Percentiles rank a stretch among this genome's conserved stretches.
Conservation (phyloP, 1,140 invertebrate species). For the Papilio machaon region DNA sequence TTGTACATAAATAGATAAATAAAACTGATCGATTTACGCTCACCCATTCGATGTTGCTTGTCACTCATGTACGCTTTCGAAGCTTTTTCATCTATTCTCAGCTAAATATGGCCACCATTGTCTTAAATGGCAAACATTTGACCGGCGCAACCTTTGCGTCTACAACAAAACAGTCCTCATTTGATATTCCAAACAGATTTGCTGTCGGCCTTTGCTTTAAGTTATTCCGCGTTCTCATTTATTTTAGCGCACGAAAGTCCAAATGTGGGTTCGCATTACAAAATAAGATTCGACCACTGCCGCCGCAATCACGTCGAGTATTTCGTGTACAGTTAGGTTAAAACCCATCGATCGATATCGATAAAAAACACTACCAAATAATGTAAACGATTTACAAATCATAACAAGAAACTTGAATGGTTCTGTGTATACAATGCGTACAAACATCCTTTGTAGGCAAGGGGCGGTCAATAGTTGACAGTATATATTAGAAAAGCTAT, state of each 20-base stretch:
- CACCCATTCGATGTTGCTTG: neutral
- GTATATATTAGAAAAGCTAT: constrained; percentile 6
- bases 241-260: constrained; percentile 40
- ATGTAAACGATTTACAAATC: neutral
- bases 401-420: constrained; percentile 3
- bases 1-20: too few species aligned
- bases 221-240: constrained; percentile 35
- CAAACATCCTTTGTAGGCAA: constrained; percentile 13
- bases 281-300: constrained; percentile 48
- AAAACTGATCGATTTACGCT: neutral
- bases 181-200: constrained; percentile 38
- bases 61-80: neutral
- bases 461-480: constrained; percentile 1
- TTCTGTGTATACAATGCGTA: neutral
- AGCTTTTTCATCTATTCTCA: constrained; percentile 8
- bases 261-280: constrained; percentile 49
- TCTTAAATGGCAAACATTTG: constrained; percentile 11
- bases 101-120: constrained; percentile 2
- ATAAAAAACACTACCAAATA: neutral
- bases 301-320: constrained; percentile 43
- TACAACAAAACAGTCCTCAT: constrained; percentile 22
- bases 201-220: constrained; percentile 32
- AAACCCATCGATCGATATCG: neutral
- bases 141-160: constrained; percentile 9
- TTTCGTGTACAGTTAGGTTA: neutral